A percentile compares a stretch with the other conserved stretches of the same genome.
Evolutionary conservation across 2,888 invertebrate species (phyloP).

Genomic region (Cremastobaeus sp.): DNA sequence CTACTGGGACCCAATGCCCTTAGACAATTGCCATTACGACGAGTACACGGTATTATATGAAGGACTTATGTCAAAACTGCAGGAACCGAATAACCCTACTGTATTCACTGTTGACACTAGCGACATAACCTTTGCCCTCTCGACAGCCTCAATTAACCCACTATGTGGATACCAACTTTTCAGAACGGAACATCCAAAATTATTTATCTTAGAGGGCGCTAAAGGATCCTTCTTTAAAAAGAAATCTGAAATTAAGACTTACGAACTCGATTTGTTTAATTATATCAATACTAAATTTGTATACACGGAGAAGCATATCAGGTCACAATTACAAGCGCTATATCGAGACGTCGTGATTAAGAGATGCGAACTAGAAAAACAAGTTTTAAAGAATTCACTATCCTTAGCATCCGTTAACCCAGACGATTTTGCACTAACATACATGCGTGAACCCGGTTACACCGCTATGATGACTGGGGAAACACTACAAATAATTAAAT

Average conservation of each 20-base stretch:
- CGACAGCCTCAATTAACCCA: too few relatives aligned
- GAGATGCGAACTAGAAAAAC: conserved; percentile 9
- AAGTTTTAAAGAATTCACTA: neutral
- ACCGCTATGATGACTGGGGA: neutral
- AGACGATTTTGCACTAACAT: neutral
- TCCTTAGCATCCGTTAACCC: neutral
- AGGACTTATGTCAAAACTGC: neutral
- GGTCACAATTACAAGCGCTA: too few relatives aligned
- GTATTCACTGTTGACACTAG: neutral
- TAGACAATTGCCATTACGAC: neutral
- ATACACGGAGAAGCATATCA: too few relatives aligned
- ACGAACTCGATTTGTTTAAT: too few relatives aligned
- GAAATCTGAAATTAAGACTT: too few relatives aligned
- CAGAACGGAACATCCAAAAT: neutral
- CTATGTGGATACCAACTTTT: neutral
- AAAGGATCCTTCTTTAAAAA: too few relatives aligned
- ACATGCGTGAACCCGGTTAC: conserved; percentile 1
- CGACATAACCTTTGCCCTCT: neutral
- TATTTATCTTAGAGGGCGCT: too few relatives aligned
- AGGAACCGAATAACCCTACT: neutral
- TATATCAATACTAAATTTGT: too few relatives aligned
- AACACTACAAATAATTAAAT: neutral
- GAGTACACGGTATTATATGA: conserved; percentile 11
- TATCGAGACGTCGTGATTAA: neutral
- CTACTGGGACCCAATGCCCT: conserved; percentile 1